Percentiles rank a stretch among this genome's conserved stretches.
Evolutionary conservation across 2,797 vertebrate species (phyloP).

Genomic region (Chaetodon trifasciatus): DNA sequence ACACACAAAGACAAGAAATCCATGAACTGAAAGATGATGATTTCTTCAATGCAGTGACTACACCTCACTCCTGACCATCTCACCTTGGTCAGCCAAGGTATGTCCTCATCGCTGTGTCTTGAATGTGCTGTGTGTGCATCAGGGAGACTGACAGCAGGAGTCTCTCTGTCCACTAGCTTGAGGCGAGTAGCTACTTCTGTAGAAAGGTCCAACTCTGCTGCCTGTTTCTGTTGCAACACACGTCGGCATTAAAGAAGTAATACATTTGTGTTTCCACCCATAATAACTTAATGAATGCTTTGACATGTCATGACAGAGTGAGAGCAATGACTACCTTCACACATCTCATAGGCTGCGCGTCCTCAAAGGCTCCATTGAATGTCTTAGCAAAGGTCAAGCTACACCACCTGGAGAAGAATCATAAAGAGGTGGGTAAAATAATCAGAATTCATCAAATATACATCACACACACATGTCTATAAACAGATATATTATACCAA

Average conservation of each 20-base stretch:
- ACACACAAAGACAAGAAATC: slow-evolving; percentile 34
- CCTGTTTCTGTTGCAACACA: slow-evolving; percentile 67
- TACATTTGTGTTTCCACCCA: background rate
- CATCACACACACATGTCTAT: background rate
- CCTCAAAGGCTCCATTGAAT: slow-evolving; percentile 65
- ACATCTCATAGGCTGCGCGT: slow-evolving; percentile 57
- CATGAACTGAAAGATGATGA: slow-evolving; percentile 1
- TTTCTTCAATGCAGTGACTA: background rate
- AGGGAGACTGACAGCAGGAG: slow-evolving; percentile 55
- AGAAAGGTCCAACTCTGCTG: slow-evolving; percentile 83
- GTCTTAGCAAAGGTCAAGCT: slow-evolving; percentile 62
- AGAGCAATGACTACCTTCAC: slow-evolving; percentile 66
- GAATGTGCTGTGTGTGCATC: slow-evolving; percentile 47
- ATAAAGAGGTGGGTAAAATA: slow-evolving; percentile 4
- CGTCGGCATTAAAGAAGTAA: background rate
- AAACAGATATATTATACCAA: slow-evolving; percentile 40
- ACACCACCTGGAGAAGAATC: slow-evolving; percentile 54
- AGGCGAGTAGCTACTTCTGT: slow-evolving; percentile 85
- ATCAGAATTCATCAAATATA: background rate
- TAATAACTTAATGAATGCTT: background rate
- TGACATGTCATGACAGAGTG: background rate
- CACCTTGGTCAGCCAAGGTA: slow-evolving; percentile 90
- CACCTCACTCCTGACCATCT: background rate
- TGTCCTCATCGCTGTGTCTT: slow-evolving; percentile 79
- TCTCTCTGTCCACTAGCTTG: slow-evolving; percentile 83